Percentiles rank a stretch among this genome's conserved stretches.
These are phyloP conservation scores for Ricordea florida DNA, from an alignment of 92 coral and sea anemone genomes.

Conservation along the genomic window DNA sequence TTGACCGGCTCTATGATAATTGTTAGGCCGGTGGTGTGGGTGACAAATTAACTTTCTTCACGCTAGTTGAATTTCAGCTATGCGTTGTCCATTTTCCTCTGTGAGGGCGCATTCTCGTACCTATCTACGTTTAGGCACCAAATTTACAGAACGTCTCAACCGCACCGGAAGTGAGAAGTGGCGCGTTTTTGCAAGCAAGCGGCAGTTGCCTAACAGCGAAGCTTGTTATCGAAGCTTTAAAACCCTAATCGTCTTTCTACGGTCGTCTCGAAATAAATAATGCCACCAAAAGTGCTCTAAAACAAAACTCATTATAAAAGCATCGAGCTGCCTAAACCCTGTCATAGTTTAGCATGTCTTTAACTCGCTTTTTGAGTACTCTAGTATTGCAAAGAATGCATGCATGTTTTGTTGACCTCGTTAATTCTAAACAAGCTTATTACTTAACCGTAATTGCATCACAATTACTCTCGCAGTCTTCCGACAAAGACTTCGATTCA, in stretches of 20 bases:
- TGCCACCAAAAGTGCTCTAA: conserved; percentile 12
- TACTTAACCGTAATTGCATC: conserved; percentile 30
- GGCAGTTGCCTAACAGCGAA: background rate
- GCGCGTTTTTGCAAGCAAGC: conserved; percentile 5
- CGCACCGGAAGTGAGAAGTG: conserved; percentile 16
- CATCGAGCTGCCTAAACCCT: no score
- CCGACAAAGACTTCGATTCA: background rate
- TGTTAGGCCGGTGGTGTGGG: conserved; percentile 52
- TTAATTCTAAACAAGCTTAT: conserved; percentile 32
- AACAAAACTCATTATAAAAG: no score
- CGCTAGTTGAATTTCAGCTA: conserved; percentile 29
- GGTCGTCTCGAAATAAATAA: conserved; percentile 26
- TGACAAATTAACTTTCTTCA: conserved; percentile 44
- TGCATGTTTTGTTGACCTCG: conserved; percentile 25
- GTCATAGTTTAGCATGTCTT: no score
- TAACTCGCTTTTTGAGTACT: background rate
- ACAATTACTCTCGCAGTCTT: conserved; percentile 10
- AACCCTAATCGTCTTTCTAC: conserved; percentile 11
- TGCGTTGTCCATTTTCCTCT: background rate
- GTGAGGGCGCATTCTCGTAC: background rate
- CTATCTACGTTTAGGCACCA: background rate
- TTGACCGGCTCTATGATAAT: conserved; percentile 46
- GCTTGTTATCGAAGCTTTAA: conserved; percentile 34
- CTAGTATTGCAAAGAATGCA: conserved; percentile 4
- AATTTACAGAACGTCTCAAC: background rate